Evolutionary conservation across 2,113 vertebrate genomes (phyloP).

Genomic region (Fukomys damarensis): DNA sequence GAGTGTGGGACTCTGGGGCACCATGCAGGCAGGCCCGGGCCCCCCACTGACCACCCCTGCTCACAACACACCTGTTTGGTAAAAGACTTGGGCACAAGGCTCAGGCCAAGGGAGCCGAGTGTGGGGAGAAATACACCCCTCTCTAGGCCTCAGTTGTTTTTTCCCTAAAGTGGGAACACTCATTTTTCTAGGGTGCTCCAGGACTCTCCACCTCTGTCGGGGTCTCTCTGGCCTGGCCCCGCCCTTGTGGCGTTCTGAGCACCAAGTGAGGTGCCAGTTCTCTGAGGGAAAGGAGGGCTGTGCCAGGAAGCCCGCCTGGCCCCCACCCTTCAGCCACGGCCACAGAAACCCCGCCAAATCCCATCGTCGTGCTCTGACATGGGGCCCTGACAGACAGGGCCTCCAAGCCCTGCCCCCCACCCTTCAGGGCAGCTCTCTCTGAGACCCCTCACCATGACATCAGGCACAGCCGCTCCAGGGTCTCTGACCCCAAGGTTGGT

Average conservation of each 20-base stretch:
- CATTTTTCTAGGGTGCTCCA: background rate
- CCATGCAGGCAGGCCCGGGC: background rate
- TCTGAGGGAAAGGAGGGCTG: slow-evolving; percentile 7
- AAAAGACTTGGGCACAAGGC: background rate
- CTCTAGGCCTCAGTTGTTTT: background rate
- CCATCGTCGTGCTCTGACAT: background rate
- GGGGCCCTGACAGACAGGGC: background rate
- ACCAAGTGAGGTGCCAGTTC: background rate
- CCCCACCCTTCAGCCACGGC: background rate
- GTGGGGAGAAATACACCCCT: background rate
- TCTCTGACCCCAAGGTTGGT: no score
- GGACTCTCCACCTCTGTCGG: background rate
- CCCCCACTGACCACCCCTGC: no score
- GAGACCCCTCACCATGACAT: background rate
- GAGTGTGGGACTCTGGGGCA: background rate
- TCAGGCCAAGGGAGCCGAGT: background rate
- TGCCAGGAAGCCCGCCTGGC: background rate
- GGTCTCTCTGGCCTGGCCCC: background rate
- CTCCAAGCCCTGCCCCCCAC: background rate
- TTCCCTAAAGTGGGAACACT: background rate
- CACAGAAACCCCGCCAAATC: background rate
- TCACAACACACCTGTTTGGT: background rate
- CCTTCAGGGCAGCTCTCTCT: background rate
- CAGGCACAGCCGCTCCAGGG: background rate
- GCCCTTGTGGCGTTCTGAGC: background rate